Evolutionary conservation across 2,888 invertebrate species (phyloP), one percentile per base, ranked within the genome.

Genomic region (Pristionchus arcanus): DNA sequence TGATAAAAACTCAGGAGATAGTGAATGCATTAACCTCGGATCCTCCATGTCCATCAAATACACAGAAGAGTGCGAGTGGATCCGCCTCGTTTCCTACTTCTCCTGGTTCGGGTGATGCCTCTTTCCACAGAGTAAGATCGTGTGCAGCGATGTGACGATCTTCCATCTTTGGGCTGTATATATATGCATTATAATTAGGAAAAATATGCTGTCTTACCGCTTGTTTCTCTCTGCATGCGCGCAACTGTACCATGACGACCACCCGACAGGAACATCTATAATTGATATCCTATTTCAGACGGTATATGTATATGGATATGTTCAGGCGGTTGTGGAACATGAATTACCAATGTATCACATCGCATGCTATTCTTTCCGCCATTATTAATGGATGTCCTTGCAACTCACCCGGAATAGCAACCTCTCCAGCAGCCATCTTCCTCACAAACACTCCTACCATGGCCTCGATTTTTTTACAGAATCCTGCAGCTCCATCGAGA

Each of bases 41-140:
- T 37, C 89, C 89, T 25, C 89, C 89, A 37, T 89, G 89, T 37
- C 89, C 89, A 66, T 89, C 89, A 49, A 89, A 89, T 3, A 89
- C 89, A 31, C 42, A 28, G 31, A 89, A 89, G 42, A 89, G 66
- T 11, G 81, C 81, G 59, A 37, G 34, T 21, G 31, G 37, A 34
- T 85, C 49, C 4, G 31, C 84, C 31, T 31, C 84, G 19, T 59
- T 25, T 34, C 81, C 84, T 21, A 55, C 84, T 55, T 21, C 34
- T 13, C 1, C 49, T 28, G 84, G 84, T 37, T 85, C 84, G 21
- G 84, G 84, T 19, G 84, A 85, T 15, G 84, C 84, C 59, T 85
- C 84, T 59, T 59, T 85, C 87, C 87, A 89, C 66, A 83, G 34
- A 3, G 59, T 66, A 19, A 89, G 83, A 55, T 89, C 89, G 68